phyloP scores from a whole-genome alignment of 2,113 vertebrate genomes.

The Thamnophis sirtalis region DNA sequence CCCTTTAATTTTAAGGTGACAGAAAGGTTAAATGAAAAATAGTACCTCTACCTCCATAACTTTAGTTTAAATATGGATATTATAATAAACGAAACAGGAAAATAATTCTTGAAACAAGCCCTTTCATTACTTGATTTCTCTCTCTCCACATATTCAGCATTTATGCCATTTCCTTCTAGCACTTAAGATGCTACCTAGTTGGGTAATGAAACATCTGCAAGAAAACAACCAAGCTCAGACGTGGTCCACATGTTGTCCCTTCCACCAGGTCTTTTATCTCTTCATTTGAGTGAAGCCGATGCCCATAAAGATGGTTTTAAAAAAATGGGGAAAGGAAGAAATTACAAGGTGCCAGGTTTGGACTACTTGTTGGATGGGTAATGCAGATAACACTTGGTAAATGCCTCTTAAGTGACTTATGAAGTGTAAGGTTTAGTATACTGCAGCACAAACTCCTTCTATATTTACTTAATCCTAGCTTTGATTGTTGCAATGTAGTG shows the following conservation, averaged over 20 bases:
- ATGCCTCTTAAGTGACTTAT: background rate
- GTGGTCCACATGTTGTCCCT: background rate
- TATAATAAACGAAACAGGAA: background rate
- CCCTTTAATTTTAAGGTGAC: too few relatives aligned
- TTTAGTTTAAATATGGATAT: background rate
- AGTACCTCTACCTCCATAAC: background rate
- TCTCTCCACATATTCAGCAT: background rate
- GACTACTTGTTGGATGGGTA: background rate
- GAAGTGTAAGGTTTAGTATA: background rate
- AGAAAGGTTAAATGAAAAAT: too few relatives aligned
- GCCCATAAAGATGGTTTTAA: background rate
- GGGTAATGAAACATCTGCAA: too few relatives aligned
- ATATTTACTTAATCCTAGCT: background rate
- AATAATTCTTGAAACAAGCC: background rate
- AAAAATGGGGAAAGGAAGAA: background rate
- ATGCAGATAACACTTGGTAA: background rate
- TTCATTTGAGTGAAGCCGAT: background rate
- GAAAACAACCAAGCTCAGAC: too few relatives aligned
- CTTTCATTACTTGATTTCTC: background rate
- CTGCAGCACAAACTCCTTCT: background rate
- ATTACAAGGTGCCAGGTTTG: background rate
- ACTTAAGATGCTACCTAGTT: too few relatives aligned
- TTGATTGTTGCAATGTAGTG: background rate
- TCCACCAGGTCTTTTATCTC: background rate
- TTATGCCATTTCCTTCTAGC: too few relatives aligned